These are phyloP conservation scores for Disparrhopalites patrizii DNA, from an alignment of 2,888 invertebrate species.

Conservation along the genomic window DNA sequence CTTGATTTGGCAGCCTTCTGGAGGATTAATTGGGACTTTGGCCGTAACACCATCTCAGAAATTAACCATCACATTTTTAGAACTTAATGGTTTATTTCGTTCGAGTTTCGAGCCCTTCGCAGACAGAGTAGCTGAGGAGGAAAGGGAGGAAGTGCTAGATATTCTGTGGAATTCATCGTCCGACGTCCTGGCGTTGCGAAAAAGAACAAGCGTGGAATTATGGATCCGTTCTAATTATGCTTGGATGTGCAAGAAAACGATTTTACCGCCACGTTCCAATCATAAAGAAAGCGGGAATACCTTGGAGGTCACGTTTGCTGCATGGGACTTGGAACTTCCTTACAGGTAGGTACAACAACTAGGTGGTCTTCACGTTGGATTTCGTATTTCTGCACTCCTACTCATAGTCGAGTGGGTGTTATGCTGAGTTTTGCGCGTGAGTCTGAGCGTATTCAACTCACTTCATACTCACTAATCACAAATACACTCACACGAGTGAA, in stretches of 20 bases:
- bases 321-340: slow-evolving; percentile 36
- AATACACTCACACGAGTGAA: too few relatives aligned
- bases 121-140: slow-evolving; percentile 22
- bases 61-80: slow-evolving; percentile 39
- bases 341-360: slow-evolving; percentile 32
- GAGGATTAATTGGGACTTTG: slow-evolving; percentile 38
- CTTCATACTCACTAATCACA: too few relatives aligned
- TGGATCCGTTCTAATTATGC: slow-evolving; percentile 46
- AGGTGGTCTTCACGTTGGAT: too few relatives aligned
- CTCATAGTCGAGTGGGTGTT: too few relatives aligned
- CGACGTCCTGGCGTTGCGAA: slow-evolving; percentile 39
- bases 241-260: slow-evolving; percentile 45
- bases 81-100: slow-evolving; percentile 44
- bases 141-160: slow-evolving; percentile 18
- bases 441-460: too few relatives aligned
- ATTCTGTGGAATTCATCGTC: slow-evolving; percentile 41
- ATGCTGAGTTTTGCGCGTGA: too few relatives aligned
- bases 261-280: slow-evolving; percentile 3
- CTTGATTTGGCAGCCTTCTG: slow-evolving; percentile 44
- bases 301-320: slow-evolving; percentile 12
- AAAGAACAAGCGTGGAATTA: slow-evolving; percentile 34
- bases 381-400: too few relatives aligned
- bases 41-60: slow-evolving; percentile 29
- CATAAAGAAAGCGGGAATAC: slow-evolving; percentile 7
- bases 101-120: slow-evolving; percentile 42